Evolutionary conservation across 2,113 vertebrate genomes (phyloP).

Genomic region (Meriones unguiculatus): DNA sequence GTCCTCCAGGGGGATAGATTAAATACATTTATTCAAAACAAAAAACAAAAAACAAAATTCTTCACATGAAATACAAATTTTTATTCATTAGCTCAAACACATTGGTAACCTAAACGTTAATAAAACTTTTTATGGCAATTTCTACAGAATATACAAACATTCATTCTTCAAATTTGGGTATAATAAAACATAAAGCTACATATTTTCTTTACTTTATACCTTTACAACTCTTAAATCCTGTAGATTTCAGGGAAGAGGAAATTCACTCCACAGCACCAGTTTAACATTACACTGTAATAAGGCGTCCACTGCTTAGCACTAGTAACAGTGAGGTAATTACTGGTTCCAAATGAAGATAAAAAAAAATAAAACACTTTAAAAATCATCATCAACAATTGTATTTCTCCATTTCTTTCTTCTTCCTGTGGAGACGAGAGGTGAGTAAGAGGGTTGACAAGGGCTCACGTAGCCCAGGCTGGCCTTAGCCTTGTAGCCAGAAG

Average conservation of each 20-base stretch:
- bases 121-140: constrained; percentile 38
- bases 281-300: background rate
- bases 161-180: constrained; percentile 39
- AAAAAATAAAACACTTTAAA: too few species aligned
- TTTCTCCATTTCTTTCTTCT: background rate
- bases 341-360: background rate
- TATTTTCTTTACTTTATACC: constrained; percentile 23
- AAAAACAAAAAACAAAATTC: background rate
- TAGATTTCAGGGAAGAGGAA: constrained; percentile 1
- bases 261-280: background rate
- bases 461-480: background rate
- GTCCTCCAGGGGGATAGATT: background rate
- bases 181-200: constrained; percentile 36
- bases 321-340: constrained; percentile 27
- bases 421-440: background rate
- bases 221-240: constrained; percentile 60
- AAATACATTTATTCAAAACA: constrained; percentile 19
- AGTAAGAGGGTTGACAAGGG: too few species aligned
- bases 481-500: background rate
- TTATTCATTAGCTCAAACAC: constrained; percentile 52
- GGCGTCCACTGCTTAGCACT: background rate
- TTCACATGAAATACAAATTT: constrained; percentile 58
- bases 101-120: constrained; percentile 62
- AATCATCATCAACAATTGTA: constrained; percentile 20
- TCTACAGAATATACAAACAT: constrained; percentile 53